phyloP scores from a whole-genome alignment of 2,113 vertebrate species.

The Sylvietta virens region DNA sequence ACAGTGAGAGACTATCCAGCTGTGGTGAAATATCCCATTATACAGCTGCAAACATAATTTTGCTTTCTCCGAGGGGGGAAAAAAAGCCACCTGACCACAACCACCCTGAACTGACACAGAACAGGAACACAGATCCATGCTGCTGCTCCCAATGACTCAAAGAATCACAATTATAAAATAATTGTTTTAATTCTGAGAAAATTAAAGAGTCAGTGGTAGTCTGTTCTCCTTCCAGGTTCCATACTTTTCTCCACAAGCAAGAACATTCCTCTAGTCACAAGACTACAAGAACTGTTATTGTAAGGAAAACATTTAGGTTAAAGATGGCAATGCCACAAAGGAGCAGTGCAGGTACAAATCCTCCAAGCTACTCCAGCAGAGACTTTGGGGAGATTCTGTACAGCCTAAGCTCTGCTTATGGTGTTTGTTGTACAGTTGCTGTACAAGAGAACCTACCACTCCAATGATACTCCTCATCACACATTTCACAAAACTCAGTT shows the following conservation, averaged over 20 bases:
- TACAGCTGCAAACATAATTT: conserved; percentile 5
- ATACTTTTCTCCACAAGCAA: background rate
- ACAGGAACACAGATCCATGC: background rate
- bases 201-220: background rate
- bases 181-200: background rate
- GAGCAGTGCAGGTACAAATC: background rate
- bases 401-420: background rate
- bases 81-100: background rate
- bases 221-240: background rate
- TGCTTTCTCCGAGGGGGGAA: background rate
- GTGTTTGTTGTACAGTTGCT: background rate
- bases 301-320: background rate
- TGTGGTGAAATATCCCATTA: conserved; percentile 12
- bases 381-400: background rate
- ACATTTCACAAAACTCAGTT: background rate
- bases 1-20: conserved; percentile 39
- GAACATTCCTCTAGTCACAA: background rate
- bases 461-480: background rate
- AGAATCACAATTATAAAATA: background rate
- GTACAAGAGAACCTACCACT: background rate
- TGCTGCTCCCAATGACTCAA: background rate
- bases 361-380: background rate
- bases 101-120: background rate
- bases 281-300: background rate
- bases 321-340: background rate